These are phyloP conservation scores for Aurelia sp. DNA, from an alignment of 30 jellyfish, hydroid and myxozoan genomes.

Conservation along the genomic window DNA sequence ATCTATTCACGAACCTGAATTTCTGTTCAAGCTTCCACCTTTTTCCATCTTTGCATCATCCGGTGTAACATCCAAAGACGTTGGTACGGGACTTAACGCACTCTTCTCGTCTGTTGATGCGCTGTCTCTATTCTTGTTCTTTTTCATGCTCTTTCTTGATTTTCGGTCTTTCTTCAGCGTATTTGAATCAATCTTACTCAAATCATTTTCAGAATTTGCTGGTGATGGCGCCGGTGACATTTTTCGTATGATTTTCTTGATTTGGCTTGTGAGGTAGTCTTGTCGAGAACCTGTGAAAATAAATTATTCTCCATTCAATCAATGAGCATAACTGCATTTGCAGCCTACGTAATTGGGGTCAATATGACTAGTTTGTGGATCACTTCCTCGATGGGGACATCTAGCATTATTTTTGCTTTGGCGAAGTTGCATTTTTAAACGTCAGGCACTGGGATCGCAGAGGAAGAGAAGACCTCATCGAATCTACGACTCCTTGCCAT, in stretches of 20 bases:
- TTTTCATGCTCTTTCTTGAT: slow-evolving; percentile 33
- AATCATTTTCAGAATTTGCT: slow-evolving; percentile 89
- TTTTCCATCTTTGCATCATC: slow-evolving; percentile 29
- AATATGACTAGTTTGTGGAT: too few relatives aligned
- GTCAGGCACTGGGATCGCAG: too few relatives aligned
- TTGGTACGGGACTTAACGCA: slow-evolving; percentile 70
- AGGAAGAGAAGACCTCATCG: too few relatives aligned
- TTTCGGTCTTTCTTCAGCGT: slow-evolving; percentile 30
- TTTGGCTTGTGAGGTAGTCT: slow-evolving; percentile 57
- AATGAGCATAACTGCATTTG: too few relatives aligned
- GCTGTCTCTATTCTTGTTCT: slow-evolving; percentile 59
- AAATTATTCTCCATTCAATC: too few relatives aligned
- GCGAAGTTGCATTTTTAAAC: too few relatives aligned
- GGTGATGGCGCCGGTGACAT: slow-evolving; percentile 99
- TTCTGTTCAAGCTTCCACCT: slow-evolving; percentile 25
- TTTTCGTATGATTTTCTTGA: slow-evolving; percentile 57
- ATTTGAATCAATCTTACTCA: slow-evolving; percentile 54
- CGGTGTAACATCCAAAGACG: slow-evolving; percentile 52
- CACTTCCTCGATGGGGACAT: too few relatives aligned
- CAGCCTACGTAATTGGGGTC: too few relatives aligned
- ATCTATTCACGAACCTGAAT: slow-evolving; percentile 19
- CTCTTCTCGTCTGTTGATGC: slow-evolving; percentile 47
- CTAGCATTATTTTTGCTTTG: too few relatives aligned
- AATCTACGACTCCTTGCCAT: too few relatives aligned
- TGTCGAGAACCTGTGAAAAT: slow-evolving; percentile 41